phyloP scores from a whole-genome alignment of 1,140 invertebrate species.

The Drepana arcuata region DNA sequence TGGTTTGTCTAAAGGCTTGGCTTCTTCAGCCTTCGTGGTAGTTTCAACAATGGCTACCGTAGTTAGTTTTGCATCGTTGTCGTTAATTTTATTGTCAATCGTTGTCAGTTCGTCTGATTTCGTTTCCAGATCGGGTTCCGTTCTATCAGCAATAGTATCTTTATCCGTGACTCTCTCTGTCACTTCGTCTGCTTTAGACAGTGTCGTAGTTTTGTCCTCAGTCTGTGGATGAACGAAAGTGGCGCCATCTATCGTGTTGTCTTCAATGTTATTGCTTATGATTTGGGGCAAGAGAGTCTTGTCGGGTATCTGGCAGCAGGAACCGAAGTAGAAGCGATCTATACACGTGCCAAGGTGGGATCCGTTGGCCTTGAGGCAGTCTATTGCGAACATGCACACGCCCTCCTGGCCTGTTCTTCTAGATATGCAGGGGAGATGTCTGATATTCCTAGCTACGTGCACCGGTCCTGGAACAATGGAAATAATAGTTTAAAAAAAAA shows the following conservation, averaged over 20 bases:
- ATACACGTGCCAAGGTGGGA: slow-evolving; percentile 92
- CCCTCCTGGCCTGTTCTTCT: slow-evolving; percentile 84
- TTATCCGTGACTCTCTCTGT: slow-evolving; percentile 23
- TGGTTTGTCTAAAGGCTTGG: slow-evolving; percentile 9
- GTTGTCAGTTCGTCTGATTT: slow-evolving; percentile 39
- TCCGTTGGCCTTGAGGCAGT: slow-evolving; percentile 92
- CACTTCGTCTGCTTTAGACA: slow-evolving; percentile 23
- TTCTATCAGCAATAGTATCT: slow-evolving; percentile 26
- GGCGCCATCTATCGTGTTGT: slow-evolving; percentile 59
- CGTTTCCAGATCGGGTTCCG: slow-evolving; percentile 32
- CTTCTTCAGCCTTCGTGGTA: slow-evolving; percentile 31
- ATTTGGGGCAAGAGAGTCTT: slow-evolving; percentile 61
- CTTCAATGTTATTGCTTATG: slow-evolving; percentile 59
- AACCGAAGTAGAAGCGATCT: slow-evolving; percentile 93
- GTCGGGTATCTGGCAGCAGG: slow-evolving; percentile 83
- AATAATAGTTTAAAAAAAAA: slow-evolving; percentile 4
- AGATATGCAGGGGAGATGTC: slow-evolving; percentile 88
- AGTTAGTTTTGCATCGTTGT: slow-evolving; percentile 35
- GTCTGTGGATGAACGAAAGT: slow-evolving; percentile 63
- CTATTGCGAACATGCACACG: slow-evolving; percentile 95
- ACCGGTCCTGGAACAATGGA: slow-evolving; percentile 56
- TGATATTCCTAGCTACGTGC: slow-evolving; percentile 83
- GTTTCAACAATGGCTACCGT: slow-evolving; percentile 23
- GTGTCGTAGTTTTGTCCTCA: slow-evolving; percentile 37
- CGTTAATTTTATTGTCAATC: slow-evolving; percentile 33